phyloP scores from a whole-genome alignment of 2,888 invertebrate genomes.

The Sarcophaga carnaria region DNA sequence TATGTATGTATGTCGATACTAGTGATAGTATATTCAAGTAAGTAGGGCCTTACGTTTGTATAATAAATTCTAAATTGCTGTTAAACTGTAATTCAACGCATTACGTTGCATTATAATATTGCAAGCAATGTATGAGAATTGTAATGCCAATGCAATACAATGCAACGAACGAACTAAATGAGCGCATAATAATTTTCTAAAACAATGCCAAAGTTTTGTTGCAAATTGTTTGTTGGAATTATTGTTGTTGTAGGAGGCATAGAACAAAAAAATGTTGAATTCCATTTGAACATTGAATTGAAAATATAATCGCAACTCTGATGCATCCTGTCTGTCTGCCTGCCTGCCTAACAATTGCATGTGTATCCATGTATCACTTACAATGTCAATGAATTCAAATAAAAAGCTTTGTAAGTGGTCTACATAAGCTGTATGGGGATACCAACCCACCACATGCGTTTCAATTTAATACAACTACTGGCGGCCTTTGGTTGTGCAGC shows the following conservation, averaged over 20 bases:
- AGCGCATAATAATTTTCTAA: conserved; percentile 42
- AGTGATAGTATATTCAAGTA: not conserved
- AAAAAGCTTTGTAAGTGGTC: conserved; percentile 1
- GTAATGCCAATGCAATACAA: not conserved
- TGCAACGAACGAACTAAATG: not conserved
- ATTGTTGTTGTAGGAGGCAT: too few relatives aligned
- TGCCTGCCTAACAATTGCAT: conserved; percentile 8
- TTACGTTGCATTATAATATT: conserved; percentile 11
- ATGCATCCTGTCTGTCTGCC: not conserved
- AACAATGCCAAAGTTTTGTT: conserved; percentile 33
- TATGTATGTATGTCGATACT: not conserved
- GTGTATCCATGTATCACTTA: conserved; percentile 33
- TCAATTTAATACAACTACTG: not conserved
- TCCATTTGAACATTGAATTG: conserved; percentile 35
- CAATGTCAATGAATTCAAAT: conserved; percentile 57
- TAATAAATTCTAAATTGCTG: conserved; percentile 43
- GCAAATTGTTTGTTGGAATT: not conserved
- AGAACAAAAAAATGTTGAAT: not conserved
- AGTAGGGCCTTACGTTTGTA: too few relatives aligned
- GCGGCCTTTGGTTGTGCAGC: not conserved
- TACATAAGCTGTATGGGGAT: conserved; percentile 9
- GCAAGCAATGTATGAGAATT: not conserved
- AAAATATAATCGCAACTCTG: conserved; percentile 45
- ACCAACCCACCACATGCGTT: not conserved
- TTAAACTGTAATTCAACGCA: conserved; percentile 7